A percentile compares a stretch with the other conserved stretches of the same genome.
Conservation (phyloP, 2,113 vertebrate species). For the Solea senegalensis region DNA sequence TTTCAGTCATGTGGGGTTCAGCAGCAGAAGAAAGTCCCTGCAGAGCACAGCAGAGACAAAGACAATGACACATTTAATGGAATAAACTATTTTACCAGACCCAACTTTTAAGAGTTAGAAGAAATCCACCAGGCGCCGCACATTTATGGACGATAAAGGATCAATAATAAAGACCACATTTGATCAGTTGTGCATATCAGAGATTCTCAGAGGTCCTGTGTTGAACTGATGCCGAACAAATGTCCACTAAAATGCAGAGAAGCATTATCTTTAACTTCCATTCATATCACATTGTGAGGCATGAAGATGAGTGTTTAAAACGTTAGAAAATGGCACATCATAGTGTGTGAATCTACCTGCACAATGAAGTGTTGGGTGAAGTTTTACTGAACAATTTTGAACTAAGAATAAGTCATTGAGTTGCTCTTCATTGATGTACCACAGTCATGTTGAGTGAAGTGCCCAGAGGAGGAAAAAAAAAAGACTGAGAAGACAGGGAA, state of each 20-base stretch:
- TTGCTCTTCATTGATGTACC: constrained; percentile 25
- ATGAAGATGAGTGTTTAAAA: background rate
- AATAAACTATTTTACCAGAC: background rate
- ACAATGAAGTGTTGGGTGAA: constrained; percentile 9
- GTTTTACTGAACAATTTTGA: constrained; percentile 18
- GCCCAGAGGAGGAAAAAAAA: constrained; percentile 17
- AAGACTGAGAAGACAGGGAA: constrained; percentile 42
- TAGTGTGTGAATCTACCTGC: background rate
- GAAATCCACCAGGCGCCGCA: background rate
- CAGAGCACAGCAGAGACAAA: too few relatives aligned
- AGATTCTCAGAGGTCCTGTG: too few relatives aligned
- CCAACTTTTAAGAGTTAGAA: background rate
- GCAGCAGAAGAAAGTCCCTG: too few relatives aligned
- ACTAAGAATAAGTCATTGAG: constrained; percentile 5
- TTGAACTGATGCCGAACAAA: too few relatives aligned
- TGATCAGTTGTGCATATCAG: too few relatives aligned
- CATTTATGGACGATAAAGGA: too few relatives aligned
- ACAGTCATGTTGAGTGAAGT: constrained; percentile 34
- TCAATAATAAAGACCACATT: too few relatives aligned
- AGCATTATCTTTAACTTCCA: too few relatives aligned
- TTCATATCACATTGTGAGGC: background rate
- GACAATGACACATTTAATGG: background rate
- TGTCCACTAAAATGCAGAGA: too few relatives aligned
- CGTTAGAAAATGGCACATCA: constrained; percentile 9
- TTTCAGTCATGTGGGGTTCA: too few relatives aligned